Conservation (phyloP, 2,113 vertebrate genomes). For the Ceyx margarethae region DNA sequence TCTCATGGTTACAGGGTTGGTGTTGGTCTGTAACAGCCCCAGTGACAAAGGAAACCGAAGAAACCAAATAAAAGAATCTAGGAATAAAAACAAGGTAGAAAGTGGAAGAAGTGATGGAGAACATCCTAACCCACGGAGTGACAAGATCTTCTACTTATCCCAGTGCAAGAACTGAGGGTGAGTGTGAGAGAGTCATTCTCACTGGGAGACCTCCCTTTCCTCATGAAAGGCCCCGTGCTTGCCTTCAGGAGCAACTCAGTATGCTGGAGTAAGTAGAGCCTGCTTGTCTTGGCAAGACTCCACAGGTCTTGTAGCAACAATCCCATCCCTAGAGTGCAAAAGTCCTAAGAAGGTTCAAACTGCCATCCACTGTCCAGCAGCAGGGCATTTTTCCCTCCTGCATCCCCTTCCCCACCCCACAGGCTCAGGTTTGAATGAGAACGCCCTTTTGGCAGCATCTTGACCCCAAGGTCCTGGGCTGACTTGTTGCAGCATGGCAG, state of each 20-base stretch:
- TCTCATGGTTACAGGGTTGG: neutral
- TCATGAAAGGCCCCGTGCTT: neutral
- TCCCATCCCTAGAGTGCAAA: neutral
- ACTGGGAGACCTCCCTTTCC: neutral
- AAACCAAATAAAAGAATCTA: neutral
- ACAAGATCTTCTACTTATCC: neutral
- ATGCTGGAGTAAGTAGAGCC: neutral
- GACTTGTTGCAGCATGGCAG: neutral
- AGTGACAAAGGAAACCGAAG: neutral
- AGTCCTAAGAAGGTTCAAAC: neutral
- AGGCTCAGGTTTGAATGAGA: neutral
- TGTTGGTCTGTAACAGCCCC: neutral
- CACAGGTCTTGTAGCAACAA: neutral
- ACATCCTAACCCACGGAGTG: neutral
- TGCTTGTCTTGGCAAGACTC: neutral
- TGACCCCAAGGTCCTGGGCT: neutral
- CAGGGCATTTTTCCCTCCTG: neutral
- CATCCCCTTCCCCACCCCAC: neutral
- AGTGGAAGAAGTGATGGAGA: neutral
- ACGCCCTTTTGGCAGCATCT: neutral
- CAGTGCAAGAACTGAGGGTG: neutral
- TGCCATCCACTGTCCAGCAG: neutral
- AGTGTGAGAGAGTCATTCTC: neutral
- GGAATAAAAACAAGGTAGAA: neutral
- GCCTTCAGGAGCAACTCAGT: neutral